These are phyloP conservation scores for Drosophila fungiperda DNA, from an alignment of 2,888 invertebrate genomes.

Conservation along the genomic window DNA sequence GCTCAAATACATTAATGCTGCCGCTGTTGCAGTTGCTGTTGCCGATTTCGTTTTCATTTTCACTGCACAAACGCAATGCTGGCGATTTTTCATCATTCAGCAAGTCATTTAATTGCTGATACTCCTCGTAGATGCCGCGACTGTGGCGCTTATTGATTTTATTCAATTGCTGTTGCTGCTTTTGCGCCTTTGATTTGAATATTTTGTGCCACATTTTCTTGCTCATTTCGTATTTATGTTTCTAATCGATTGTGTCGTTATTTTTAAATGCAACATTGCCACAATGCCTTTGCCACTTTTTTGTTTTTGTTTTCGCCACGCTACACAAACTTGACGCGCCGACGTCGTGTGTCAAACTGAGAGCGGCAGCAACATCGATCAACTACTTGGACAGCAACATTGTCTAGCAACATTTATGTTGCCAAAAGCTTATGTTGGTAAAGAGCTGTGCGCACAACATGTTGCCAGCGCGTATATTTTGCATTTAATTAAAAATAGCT, in stretches of 20 bases:
- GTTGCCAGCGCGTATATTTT: constrained; percentile 63
- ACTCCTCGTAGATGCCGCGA: constrained; percentile 81
- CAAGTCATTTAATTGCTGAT: constrained; percentile 78
- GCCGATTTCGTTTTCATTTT: constrained; percentile 53
- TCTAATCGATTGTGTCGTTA: constrained; percentile 16
- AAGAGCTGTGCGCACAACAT: constrained; percentile 47
- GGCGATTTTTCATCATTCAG: constrained; percentile 59
- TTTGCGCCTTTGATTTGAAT: constrained; percentile 84
- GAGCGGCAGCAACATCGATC: constrained; percentile 35
- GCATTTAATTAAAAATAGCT: constrained; percentile 77
- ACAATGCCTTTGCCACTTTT: not conserved
- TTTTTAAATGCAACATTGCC: constrained; percentile 47
- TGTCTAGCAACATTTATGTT: constrained; percentile 52
- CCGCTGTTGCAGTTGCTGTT: constrained; percentile 23
- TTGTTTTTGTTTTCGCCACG: constrained; percentile 8
- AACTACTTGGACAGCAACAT: constrained; percentile 7
- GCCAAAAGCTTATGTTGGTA: constrained; percentile 18
- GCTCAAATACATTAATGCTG: constrained; percentile 72
- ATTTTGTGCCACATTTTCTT: constrained; percentile 85
- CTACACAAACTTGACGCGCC: constrained; percentile 61
- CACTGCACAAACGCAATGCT: constrained; percentile 48
- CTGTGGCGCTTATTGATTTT: constrained; percentile 80
- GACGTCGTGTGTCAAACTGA: constrained; percentile 64
- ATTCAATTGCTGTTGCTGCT: constrained; percentile 58
- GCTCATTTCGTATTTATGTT: constrained; percentile 73